Evolutionary conservation across 2,797 vertebrate species (phyloP), one percentile per base, ranked within the genome.

Genomic region (Siniperca scherzeri): DNA sequence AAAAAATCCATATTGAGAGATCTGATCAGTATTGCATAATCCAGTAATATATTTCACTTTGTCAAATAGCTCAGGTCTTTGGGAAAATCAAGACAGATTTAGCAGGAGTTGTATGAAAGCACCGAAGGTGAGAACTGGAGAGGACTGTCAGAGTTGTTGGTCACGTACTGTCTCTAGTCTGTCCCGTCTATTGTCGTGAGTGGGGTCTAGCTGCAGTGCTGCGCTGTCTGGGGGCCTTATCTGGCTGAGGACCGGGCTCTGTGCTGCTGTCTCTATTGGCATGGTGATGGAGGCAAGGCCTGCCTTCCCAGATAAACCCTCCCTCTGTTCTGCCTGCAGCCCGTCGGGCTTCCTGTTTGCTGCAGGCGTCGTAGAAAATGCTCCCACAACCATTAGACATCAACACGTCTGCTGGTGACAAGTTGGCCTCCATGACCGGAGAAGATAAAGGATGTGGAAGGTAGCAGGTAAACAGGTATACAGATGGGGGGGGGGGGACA

Each of bases 231-330:
- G 91, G 76, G 89, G 80, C 68, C 87, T 96, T 95, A 95, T 95
- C 95, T 90, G 83, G 79, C 88, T 70, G 81, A 38, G 76, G 88
- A 61, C 84, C 52, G 33, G 44, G 77, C 90, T 82, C 83, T 59
- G 72, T 74, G 87, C 82, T 84, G 85, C 89, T 48, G 90, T 94
- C 91, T 95, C 81, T 82, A 84, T 86, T 94, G 94, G 93, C 87
- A 87, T 59, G 87, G 78, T 92, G 94, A 96, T 92, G 81, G 93
- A 94, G 83, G 67, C 86, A 90, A 88, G 88, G 88, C 87, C 93
- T 95, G 94, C 81, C 90, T 89, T 87, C 88, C 84, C 74, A 93
- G 94, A 96, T 95, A 96, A 95, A 94, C 94, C 92, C 87, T 87
- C 80, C 86, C 76, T 91, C 92, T 90, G 89, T 90, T 89, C 88